Conservation (phyloP, 2,113 vertebrate species). For the Oceanites oceanicus region DNA sequence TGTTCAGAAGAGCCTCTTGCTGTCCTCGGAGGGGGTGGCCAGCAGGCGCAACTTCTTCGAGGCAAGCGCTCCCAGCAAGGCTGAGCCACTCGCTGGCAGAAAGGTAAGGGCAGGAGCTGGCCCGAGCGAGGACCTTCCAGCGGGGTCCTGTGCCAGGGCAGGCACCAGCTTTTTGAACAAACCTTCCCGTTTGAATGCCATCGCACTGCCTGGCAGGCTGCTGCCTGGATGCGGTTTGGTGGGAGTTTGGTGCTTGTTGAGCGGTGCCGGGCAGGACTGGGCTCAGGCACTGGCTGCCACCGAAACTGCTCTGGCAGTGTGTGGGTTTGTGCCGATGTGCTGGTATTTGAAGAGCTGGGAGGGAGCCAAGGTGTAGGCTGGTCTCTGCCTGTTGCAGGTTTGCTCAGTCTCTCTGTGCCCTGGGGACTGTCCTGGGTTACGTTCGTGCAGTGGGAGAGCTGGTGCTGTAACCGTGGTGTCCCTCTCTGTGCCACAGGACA, state of each 20-base stretch:
- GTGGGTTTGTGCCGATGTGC: not conserved
- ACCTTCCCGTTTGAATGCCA: not conserved
- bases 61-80: conserved; percentile 55
- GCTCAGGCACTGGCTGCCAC: not conserved
- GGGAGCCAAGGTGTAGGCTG: not conserved
- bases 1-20: conserved; percentile 71
- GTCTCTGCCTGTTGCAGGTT: not conserved
- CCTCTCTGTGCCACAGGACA: conserved; percentile 70
- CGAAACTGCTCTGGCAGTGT: not conserved
- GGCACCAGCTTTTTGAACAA: not conserved
- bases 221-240: not conserved
- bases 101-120: conserved; percentile 67
- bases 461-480: not conserved
- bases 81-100: conserved; percentile 29
- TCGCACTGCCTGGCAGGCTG: not conserved
- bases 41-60: conserved; percentile 90
- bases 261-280: not conserved
- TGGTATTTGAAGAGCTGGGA: not conserved
- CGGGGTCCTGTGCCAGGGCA: not conserved
- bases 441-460: not conserved
- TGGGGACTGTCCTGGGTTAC: not conserved
- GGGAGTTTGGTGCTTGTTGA: not conserved
- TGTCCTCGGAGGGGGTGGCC: conserved; percentile 82
- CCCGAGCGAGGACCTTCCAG: not conserved
- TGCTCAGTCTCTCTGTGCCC: not conserved